These are phyloP conservation scores for Caiman crocodilus DNA, from an alignment of 2,797 vertebrate species.

Conservation along the genomic window DNA sequence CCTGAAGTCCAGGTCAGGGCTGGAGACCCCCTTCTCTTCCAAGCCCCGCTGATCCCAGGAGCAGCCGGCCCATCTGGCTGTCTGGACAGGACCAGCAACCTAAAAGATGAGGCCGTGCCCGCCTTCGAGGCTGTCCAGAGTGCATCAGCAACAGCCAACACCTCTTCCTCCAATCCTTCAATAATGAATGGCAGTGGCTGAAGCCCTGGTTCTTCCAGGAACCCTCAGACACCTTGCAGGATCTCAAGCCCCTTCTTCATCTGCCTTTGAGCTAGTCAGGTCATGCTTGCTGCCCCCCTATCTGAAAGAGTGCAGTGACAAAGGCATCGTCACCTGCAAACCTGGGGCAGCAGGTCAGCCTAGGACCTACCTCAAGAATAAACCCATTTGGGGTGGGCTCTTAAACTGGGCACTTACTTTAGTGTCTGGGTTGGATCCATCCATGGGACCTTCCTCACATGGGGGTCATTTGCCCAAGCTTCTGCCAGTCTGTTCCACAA, in stretches of 20 bases:
- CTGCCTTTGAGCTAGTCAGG: not conserved
- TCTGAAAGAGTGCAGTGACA: rapidly evolving
- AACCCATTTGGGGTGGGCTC: not conserved
- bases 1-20: not conserved
- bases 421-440: not conserved
- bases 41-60: not conserved
- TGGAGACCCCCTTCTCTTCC: not conserved
- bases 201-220: not conserved
- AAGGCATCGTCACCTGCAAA: not conserved
- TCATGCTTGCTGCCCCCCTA: rapidly evolving
- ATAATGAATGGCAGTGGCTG: not conserved
- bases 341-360: not conserved
- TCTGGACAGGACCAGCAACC: too few relatives aligned
- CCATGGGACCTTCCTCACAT: not conserved
- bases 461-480: not conserved
- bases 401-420: not conserved
- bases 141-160: not conserved
- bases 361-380: not conserved
- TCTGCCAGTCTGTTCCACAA: not conserved
- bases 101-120: not conserved
- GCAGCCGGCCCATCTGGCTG: rapidly evolving
- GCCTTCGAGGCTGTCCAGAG: not conserved
- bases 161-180: rapidly evolving
- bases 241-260: not conserved
- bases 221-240: not conserved